Evolutionary conservation across 2,113 vertebrate species (phyloP), one percentile per base, ranked within the genome.

Genomic region (Oryzias melastigma): DNA sequence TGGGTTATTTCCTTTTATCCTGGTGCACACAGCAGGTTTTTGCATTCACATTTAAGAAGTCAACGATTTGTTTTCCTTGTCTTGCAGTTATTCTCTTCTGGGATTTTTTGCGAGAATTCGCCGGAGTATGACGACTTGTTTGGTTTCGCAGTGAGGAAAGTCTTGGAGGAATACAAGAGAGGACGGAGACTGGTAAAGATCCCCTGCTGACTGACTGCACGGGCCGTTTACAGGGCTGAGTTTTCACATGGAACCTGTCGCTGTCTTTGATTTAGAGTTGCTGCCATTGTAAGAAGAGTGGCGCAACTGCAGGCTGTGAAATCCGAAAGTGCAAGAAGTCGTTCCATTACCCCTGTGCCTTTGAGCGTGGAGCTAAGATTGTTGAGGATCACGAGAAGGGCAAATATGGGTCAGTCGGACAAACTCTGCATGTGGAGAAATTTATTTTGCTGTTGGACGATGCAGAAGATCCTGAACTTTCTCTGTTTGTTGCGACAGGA

Each of bases 291-390:
- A 73, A 46, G 41, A 60, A 5, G 41, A 81, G 0, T 0, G 90
- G 91, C 1, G 92, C 90, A 29, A 91, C 89, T 24, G 85, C 71
- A 4, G 92, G 92, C 0, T 92, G 91, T 80, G 90, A 92, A 20
- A 5, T 80, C 15, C 19, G 1, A 29, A 50, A 52, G 1, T 92
- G 91, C 48, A 75, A 58, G 17, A 91, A 58, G 63, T 88, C 85
- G 10, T 93, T 83, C 77, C 92, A 93, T 75, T 92, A 87, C 69
- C 88, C 84, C 0, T 92, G 92, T 75, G 88, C 91, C 1, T 7
- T 83, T 1, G 0, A 73, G 12, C 72, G 41, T 0, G 16, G 43
- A 3, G 89, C 87, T 0, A 1, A 4, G 4, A 0, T 1, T 0
- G 0, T 59, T 10, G 84, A 89, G 24, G 52, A 91, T n/a, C 0